Evolutionary conservation across 2,113 vertebrate species (phyloP), one percentile per base, ranked within the genome.

Genomic region (Notechis scutatus): DNA sequence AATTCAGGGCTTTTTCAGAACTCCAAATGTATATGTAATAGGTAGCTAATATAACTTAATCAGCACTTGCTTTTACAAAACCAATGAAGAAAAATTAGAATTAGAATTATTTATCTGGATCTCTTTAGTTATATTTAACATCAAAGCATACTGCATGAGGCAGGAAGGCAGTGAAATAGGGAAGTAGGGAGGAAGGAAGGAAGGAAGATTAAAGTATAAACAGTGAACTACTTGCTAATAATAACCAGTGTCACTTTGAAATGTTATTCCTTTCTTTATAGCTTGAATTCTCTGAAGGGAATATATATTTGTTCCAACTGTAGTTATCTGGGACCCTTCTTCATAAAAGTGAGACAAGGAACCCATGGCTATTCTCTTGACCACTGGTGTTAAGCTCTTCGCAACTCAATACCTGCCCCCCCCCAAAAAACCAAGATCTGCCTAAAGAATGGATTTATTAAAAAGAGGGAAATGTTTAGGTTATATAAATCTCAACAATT

Each of bases 31-130:
- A 92, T 95, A 94, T 93, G 92, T 93, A 96, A 96, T 93, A 61
- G 64, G 91, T 93, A 94, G 94, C 34, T 94, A 94, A 96, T 93
- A 90, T 87, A 89, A 57, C 20, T 91, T 96, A 93, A 96, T 95
- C 90, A 95, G 88, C 55, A 90, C 14, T 20, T 47, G 47, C 88
- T 87, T 95, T 85, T 88, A 88, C 93, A 89, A 94, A 95, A 94
- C 85, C 4, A 18, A 81, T 47, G 14, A 20, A 89, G 24, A 92
- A 59, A 92, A 94, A 93, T 42, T 42, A 42, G 42, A 42, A 42
- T 42, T 42, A 42, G 42, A 42, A 42, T 42, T 3, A 42, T 42
- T 42, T 42, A 42, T 42, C 42, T 42, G 42, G 42, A 42, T 42
- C 42, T 42, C 42, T 42, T 42, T 42, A 42, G 42, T 42, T 42